Evolutionary conservation across 37 sponge, comb jelly and placozoan genomes (phyloP).

Genomic region (Haliclona indistincta): DNA sequence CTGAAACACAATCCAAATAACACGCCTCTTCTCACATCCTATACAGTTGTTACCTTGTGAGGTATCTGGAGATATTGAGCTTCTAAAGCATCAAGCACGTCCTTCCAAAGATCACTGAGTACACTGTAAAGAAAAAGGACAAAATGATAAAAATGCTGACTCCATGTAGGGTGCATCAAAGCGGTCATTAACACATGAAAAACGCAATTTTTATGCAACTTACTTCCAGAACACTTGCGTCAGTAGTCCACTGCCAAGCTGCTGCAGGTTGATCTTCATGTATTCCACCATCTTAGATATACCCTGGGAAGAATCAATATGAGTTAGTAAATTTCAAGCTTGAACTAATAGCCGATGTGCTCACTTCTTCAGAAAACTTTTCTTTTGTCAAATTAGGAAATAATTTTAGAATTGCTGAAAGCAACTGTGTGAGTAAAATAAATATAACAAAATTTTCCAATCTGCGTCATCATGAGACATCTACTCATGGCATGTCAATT

Average conservation of each 20-base stretch:
- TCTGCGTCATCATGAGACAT: too few relatives aligned
- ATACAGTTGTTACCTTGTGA: too few relatives aligned
- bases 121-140: conserved; percentile 5
- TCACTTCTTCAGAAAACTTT: too few relatives aligned
- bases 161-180: too few relatives aligned
- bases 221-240: conserved; percentile 29
- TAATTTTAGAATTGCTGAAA: neutral
- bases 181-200: neutral
- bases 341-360: too few relatives aligned
- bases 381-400: neutral
- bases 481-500: too few relatives aligned
- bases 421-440: neutral
- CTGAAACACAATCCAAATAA: too few relatives aligned
- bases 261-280: conserved; percentile 35
- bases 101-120: conserved; percentile 32
- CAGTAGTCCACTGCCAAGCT: conserved; percentile 21
- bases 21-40: too few relatives aligned
- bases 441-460: neutral
- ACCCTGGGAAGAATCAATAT: neutral
- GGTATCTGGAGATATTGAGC: neutral
- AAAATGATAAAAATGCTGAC: too few relatives aligned
- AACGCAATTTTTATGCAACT: neutral
- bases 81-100: neutral
- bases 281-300: conserved; percentile 35
- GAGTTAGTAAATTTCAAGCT: neutral